Base-by-base conservation (phyloP, 1,140 invertebrate species). In the Caenorhabditis tropicalis region DNA sequence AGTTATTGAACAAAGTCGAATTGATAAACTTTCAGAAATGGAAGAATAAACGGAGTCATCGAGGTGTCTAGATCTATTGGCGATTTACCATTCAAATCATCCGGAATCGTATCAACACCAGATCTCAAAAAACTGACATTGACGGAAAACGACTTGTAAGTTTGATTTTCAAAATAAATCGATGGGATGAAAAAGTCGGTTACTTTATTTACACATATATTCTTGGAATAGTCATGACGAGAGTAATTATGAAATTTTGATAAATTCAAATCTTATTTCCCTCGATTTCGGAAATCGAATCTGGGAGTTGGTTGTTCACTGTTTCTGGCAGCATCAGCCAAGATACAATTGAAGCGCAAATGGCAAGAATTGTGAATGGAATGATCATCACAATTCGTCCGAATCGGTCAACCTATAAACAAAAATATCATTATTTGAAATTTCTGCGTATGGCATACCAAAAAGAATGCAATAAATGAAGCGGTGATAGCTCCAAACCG, bases 401-500 rank as follows among this genome's bases (percentile, higher is more conserved):
- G 46, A 60, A 88, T n/a, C 48, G 21, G 46, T 88, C 88, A 2
- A 91, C 88, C 87, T 88, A 31, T 33, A 43, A 60, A n/a, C 31
- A 24, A 33, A 85, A 48, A 53, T 65, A 15, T 46, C 7, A 29
- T 5, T 49, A 21, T 43, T 83, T 74, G 9, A 29, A 74, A 9
- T 31, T 19, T 19, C 16, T 36, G 36, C 7, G 31, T 4, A 12
- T 7, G 12, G 58, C 79, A 60, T 58, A 89, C 90, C 84, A 91
- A 80, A 88, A 89, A 91, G 82, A 91, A 88, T 70, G 89, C 86
- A 19, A 93, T 90, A 74, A 90, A 89, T 2, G 93, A 92, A 0
- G 93, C 92, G 19, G 92, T 58, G 79, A 93, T 92, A 10, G 92
- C 92, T 43, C 93, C 93, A 36, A 93, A 84, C 56, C 93, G 88